phyloP scores from a whole-genome alignment of 2,888 invertebrate species.

The Agrotis segetum region DNA sequence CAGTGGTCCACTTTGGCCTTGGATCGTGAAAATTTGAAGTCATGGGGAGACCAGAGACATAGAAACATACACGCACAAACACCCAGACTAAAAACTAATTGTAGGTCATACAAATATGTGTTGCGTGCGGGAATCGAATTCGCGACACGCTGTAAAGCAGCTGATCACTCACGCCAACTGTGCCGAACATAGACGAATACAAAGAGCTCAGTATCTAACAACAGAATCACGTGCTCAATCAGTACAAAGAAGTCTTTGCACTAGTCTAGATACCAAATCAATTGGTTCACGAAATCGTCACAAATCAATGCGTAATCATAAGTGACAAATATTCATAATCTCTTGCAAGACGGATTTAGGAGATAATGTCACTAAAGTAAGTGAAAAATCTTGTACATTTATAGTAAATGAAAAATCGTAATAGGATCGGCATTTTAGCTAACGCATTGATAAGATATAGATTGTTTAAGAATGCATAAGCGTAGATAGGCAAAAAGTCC shows the following conservation, averaged over 20 bases:
- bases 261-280: conserved; percentile 35
- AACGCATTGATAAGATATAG: conserved; percentile 34
- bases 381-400: conserved; percentile 41
- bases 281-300: conserved; percentile 9
- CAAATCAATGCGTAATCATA: conserved; percentile 11
- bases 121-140: too few species aligned
- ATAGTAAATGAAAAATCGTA: conserved; percentile 5
- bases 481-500: not conserved
- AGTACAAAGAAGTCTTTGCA: conserved; percentile 15
- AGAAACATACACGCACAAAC: too few species aligned
- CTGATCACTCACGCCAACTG: too few species aligned
- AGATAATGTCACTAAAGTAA: conserved; percentile 40
- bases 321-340: too few species aligned
- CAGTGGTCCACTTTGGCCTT: too few species aligned
- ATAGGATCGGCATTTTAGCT: conserved; percentile 6
- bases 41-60: too few species aligned
- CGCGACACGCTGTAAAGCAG: too few species aligned
- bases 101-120: too few species aligned
- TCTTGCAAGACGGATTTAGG: conserved; percentile 15
- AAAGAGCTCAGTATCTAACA: too few species aligned
- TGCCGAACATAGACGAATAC: too few species aligned
- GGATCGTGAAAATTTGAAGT: too few species aligned
- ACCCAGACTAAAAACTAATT: too few species aligned
- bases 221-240: conserved; percentile 24
- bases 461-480: not conserved